A percentile compares a stretch with the other conserved stretches of the same genome.
Evolutionary conservation across 2,888 invertebrate genomes (phyloP).

Genomic region (Therioaphis trifolii): DNA sequence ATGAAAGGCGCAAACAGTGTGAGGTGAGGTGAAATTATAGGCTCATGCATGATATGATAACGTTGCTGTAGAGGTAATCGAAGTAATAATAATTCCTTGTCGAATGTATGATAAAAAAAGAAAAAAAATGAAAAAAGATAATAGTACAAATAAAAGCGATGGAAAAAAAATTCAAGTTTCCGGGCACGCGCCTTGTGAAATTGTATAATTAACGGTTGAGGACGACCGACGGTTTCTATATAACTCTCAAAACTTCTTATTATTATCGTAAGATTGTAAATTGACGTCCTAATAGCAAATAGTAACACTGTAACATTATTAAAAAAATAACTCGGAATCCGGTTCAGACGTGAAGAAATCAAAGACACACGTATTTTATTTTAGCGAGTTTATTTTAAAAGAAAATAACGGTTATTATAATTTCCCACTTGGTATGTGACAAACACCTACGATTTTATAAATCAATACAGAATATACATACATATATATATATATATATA

Average conservation of each 20-base stretch:
- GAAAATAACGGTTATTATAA: constrained; percentile 18
- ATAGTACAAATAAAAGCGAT: not conserved
- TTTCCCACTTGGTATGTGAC: too few relatives aligned
- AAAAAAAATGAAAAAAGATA: not conserved
- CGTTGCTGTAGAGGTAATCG: not conserved
- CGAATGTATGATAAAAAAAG: not conserved
- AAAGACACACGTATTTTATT: constrained; percentile 22
- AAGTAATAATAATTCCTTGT: not conserved
- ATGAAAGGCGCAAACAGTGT: too few relatives aligned
- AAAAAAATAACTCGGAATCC: not conserved
- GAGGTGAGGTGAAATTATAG: too few relatives aligned
- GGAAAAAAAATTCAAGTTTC: constrained; percentile 27
- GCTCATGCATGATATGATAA: not conserved
- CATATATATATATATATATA: too few relatives aligned
- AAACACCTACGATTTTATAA: too few relatives aligned
- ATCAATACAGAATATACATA: too few relatives aligned
- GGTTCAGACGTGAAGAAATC: constrained; percentile 48
- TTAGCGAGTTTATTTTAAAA: constrained; percentile 9
- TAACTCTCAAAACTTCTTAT: constrained; percentile 44
- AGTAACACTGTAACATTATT: not conserved
- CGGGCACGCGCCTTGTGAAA: constrained; percentile 55
- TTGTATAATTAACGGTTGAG: constrained; percentile 28
- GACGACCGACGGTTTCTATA: constrained; percentile 42
- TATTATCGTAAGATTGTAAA: constrained; percentile 38
- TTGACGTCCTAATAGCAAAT: constrained; percentile 36